Evolutionary conservation across 2,888 invertebrate species (phyloP).

Genomic region (Cheilosia soror): DNA sequence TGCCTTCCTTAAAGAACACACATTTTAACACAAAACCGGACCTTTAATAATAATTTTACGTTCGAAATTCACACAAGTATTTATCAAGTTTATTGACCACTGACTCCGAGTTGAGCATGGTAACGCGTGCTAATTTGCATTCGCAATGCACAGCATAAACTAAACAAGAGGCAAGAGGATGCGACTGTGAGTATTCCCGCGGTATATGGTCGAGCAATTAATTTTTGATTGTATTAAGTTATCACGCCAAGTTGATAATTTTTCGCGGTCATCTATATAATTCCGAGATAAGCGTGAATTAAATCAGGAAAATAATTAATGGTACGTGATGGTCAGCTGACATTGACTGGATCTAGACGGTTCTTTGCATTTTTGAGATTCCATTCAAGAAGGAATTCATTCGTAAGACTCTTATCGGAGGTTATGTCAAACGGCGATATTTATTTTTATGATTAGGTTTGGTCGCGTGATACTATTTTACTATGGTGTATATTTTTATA

Average conservation of each 20-base stretch:
- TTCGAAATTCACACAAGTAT: slow-evolving; percentile 3
- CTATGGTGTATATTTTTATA: slow-evolving; percentile 16
- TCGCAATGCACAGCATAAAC: neutral
- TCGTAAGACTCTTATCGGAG: too few species aligned
- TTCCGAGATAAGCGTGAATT: slow-evolving; percentile 39
- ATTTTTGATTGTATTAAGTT: slow-evolving; percentile 40
- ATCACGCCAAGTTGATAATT: slow-evolving; percentile 37
- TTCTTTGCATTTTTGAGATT: too few species aligned
- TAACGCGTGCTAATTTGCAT: slow-evolving; percentile 17
- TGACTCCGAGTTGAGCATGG: neutral
- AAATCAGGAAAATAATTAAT: slow-evolving; percentile 16
- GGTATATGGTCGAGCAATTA: neutral
- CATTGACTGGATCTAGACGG: neutral
- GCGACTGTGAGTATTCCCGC: neutral
- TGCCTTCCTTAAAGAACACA: neutral
- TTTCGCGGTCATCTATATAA: slow-evolving; percentile 33
- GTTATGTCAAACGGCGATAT: too few species aligned
- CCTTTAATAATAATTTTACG: neutral
- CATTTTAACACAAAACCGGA: neutral
- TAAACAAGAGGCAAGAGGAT: neutral
- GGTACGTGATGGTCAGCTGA: slow-evolving; percentile 27
- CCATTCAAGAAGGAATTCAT: too few species aligned
- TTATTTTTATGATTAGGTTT: too few species aligned
- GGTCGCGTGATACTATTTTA: too few species aligned
- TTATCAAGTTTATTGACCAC: slow-evolving; percentile 34